These are phyloP conservation scores for Cossypha heuglini DNA, from an alignment of 2,797 vertebrate genomes.

Conservation along the genomic window DNA sequence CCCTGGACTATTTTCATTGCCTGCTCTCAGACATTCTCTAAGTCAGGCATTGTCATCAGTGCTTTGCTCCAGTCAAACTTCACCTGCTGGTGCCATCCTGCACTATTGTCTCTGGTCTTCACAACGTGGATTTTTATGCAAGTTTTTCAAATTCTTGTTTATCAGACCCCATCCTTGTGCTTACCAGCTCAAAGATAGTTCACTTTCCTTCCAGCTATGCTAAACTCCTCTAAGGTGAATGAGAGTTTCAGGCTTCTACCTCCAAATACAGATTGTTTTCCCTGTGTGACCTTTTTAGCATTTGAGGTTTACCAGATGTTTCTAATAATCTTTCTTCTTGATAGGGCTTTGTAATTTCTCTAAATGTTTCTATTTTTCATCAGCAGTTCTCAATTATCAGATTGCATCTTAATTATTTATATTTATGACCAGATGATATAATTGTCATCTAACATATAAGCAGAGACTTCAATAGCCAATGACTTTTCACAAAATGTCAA, in stretches of 20 bases:
- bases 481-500: neutral
- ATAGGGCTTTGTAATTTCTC: neutral
- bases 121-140: neutral
- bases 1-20: neutral
- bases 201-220: neutral
- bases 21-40: neutral
- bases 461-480: neutral
- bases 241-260: neutral
- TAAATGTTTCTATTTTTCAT: neutral
- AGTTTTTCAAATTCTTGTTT: neutral
- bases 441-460: neutral
- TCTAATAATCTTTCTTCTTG: neutral
- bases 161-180: neutral
- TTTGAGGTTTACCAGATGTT: neutral
- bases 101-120: neutral
- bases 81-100: neutral
- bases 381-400: neutral
- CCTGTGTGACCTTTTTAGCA: neutral
- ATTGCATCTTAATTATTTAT: neutral
- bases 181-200: fast-evolving
- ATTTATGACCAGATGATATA: neutral
- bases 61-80: neutral
- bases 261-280: neutral
- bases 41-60: fast-evolving
- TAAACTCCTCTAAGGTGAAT: neutral